A percentile compares a stretch with the other conserved stretches of the same genome.
phyloP scores from a whole-genome alignment of 2,113 vertebrate species.

The Condylura cristata region DNA sequence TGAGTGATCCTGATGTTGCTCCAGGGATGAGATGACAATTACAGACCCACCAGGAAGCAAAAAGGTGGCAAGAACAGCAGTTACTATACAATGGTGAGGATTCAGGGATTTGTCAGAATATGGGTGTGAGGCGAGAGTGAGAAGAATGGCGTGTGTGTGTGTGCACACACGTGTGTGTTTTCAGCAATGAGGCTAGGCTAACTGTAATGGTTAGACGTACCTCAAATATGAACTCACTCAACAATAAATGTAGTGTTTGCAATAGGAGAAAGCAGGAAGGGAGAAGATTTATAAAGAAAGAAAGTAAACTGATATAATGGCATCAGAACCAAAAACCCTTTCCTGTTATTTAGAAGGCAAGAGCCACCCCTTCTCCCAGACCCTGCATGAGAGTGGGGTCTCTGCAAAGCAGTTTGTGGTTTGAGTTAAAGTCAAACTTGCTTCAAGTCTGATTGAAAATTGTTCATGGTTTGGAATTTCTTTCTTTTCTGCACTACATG shows the following conservation, averaged over 20 bases:
- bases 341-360: not conserved
- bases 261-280: not conserved
- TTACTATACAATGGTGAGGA: constrained; percentile 64
- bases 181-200: not conserved
- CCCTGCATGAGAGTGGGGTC: not conserved
- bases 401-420: constrained; percentile 52
- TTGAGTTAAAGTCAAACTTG: constrained; percentile 82
- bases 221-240: constrained; percentile 48
- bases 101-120: constrained; percentile 50
- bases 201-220: not conserved
- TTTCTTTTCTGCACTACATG: constrained; percentile 41
- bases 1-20: constrained; percentile 77
- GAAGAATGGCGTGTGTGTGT: constrained; percentile 1
- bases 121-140: constrained; percentile 54
- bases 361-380: not conserved
- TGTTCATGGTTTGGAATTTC: constrained; percentile 62
- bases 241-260: not conserved
- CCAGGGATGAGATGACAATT: constrained; percentile 78
- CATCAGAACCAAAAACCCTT: not conserved
- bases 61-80: constrained; percentile 78
- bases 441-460: constrained; percentile 78
- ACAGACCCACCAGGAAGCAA: constrained; percentile 78
- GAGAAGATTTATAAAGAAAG: not conserved
- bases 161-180: not conserved
- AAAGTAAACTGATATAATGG: not conserved